Conservation (phyloP, 2,113 vertebrate genomes). For the Cervus canadensis region DNA sequence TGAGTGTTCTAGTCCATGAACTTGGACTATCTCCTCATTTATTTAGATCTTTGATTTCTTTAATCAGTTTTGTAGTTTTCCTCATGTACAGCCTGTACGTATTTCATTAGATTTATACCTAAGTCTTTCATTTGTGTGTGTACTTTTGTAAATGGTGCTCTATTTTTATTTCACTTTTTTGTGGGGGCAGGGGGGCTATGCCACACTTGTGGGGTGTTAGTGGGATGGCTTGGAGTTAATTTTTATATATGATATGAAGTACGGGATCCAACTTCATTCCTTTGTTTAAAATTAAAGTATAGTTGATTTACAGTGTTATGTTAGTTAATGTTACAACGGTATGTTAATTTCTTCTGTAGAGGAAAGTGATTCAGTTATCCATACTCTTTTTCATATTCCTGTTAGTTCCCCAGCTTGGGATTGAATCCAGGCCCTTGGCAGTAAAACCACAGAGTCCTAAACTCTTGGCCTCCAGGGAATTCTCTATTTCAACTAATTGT, state of each 20-base stretch:
- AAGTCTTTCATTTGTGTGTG: not conserved
- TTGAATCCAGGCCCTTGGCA: not conserved
- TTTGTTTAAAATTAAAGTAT: no score
- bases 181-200: fast-evolving
- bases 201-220: not conserved
- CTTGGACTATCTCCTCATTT: not conserved
- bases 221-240: not conserved
- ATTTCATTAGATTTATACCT: not conserved
- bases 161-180: not conserved
- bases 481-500: not conserved
- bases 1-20: not conserved
- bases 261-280: no score
- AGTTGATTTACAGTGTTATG: no score
- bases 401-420: not conserved
- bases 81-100: not conserved
- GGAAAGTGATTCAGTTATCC: no score
- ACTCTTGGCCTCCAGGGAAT: not conserved
- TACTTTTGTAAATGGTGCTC: not conserved
- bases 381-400: no score
- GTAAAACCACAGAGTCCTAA: not conserved
- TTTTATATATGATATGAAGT: no score
- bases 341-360: no score
- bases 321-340: no score
- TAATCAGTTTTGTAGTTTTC: not conserved
- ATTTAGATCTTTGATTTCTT: not conserved